Evolutionary conservation across 2,888 invertebrate genomes (phyloP).

Genomic region (Drosophila kokeensis): DNA sequence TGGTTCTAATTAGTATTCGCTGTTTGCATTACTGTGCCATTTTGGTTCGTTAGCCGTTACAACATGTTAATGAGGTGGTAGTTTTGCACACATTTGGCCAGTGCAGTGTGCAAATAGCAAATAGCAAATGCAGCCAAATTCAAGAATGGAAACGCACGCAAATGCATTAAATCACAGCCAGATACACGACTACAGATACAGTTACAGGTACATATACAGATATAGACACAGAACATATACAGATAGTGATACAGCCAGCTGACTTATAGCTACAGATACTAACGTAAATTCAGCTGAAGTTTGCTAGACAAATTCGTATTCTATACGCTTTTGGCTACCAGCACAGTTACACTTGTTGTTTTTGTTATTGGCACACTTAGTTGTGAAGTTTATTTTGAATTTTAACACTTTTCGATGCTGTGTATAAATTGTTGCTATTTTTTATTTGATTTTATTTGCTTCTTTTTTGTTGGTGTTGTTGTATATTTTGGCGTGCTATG

Average conservation of each 20-base stretch:
- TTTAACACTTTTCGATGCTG: conserved; percentile 71
- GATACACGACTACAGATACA: conserved; percentile 18
- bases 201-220: conserved; percentile 8
- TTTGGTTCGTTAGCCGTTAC: conserved; percentile 30
- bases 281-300: conserved; percentile 30
- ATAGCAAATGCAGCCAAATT: conserved; percentile 18
- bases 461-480: conserved; percentile 29
- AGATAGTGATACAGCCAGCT: conserved; percentile 10
- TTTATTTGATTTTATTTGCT: conserved; percentile 33
- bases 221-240: conserved; percentile 20
- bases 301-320: conserved; percentile 43
- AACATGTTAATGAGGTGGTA: conserved; percentile 54
- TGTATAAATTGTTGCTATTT: conserved; percentile 50
- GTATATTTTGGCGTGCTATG: conserved; percentile 53
- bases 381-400: conserved; percentile 79
- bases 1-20: conserved; percentile 30
- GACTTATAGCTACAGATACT: conserved; percentile 19
- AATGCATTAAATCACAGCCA: conserved; percentile 14
- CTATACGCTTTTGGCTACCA: conserved; percentile 35
- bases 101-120: conserved; percentile 37
- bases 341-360: conserved; percentile 43
- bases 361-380: conserved; percentile 73
- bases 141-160: conserved; percentile 45
- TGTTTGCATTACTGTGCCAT: conserved; percentile 39
- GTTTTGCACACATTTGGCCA: conserved; percentile 43